A percentile compares a stretch with the other conserved stretches of the same genome.
phyloP scores from a whole-genome alignment of 2,888 invertebrate species.

The Criorhina ranunculi region DNA sequence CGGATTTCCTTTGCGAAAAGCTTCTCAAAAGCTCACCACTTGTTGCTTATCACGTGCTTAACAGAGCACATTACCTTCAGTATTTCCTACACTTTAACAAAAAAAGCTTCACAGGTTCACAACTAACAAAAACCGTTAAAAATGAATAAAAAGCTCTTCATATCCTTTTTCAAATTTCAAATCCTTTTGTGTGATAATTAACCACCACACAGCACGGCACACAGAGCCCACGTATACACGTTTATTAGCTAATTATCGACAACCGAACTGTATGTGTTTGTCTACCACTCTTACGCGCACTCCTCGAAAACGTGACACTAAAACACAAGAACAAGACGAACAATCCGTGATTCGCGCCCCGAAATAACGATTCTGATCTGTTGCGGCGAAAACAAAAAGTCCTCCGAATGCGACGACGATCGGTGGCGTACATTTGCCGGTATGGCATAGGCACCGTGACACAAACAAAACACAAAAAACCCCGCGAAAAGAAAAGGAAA shows the following conservation, averaged over 20 bases:
- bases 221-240: constrained; percentile 49
- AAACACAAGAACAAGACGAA: constrained; percentile 51
- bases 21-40: constrained; percentile 11
- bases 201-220: constrained; percentile 11
- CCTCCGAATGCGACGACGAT: constrained; percentile 73
- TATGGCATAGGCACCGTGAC: constrained; percentile 48
- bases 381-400: constrained; percentile 69
- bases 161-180: constrained; percentile 10
- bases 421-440: constrained; percentile 66
- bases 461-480: constrained; percentile 48
- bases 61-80: not conserved
- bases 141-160: constrained; percentile 4
- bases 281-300: constrained; percentile 57
- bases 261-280: constrained; percentile 22
- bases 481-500: constrained; percentile 17
- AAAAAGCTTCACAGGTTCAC: constrained; percentile 2
- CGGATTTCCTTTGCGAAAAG: not conserved
- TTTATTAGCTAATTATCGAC: constrained; percentile 26
- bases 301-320: constrained; percentile 47
- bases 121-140: not conserved
- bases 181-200: constrained; percentile 3
- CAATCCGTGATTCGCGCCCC: constrained; percentile 33
- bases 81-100: not conserved
- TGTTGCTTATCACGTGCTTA: not conserved
- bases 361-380: constrained; percentile 61